Evolutionary conservation across 2,797 vertebrate species (phyloP).

Genomic region (Rhynchotus rufescens): DNA sequence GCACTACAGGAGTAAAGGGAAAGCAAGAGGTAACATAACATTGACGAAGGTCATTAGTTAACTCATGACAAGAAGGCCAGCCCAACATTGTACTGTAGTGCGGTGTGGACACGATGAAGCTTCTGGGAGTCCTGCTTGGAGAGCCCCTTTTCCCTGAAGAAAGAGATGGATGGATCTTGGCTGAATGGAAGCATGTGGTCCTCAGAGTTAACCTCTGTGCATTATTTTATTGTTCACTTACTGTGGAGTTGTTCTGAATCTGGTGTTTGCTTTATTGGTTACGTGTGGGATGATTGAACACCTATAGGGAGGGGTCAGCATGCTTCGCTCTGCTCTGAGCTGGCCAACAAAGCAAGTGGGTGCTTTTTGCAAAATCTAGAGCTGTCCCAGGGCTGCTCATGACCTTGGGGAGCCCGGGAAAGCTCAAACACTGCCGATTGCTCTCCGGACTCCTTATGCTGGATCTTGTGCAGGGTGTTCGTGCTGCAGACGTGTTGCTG

Average conservation of each 20-base stretch:
- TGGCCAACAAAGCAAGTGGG: neutral
- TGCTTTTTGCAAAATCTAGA: neutral
- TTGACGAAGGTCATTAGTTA: neutral
- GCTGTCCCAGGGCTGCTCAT: neutral
- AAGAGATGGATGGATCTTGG: fast-evolving
- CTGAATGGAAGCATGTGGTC: neutral
- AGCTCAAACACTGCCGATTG: neutral
- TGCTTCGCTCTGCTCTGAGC: neutral
- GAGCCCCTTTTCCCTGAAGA: neutral
- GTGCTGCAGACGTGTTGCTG: neutral
- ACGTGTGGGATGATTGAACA: fast-evolving
- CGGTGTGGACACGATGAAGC: neutral
- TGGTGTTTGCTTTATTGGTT: neutral
- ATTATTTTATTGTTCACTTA: neutral
- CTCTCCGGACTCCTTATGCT: neutral
- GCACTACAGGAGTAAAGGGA: neutral
- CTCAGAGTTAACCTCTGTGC: fast-evolving
- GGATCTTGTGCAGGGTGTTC: neutral
- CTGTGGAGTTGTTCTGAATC: neutral
- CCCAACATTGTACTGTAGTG: too few relatives aligned
- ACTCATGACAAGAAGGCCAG: neutral
- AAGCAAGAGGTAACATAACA: neutral
- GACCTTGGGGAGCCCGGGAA: neutral
- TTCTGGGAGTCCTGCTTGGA: neutral
- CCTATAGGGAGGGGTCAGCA: neutral